These are phyloP conservation scores for Myotis planiceps DNA, from an alignment of 2,797 vertebrate genomes.

Conservation along the genomic window DNA sequence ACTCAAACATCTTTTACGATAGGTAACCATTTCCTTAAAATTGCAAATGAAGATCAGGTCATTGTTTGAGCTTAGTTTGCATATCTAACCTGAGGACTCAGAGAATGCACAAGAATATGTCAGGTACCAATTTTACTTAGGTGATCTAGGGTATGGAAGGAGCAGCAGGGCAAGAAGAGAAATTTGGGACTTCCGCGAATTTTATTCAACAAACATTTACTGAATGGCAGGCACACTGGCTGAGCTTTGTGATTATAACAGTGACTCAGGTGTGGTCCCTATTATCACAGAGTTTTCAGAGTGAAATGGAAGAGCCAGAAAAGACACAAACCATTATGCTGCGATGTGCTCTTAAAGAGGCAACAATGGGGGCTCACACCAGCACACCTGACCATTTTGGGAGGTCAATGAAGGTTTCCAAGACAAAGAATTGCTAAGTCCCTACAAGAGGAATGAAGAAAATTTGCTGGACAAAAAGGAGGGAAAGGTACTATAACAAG, in stretches of 20 bases:
- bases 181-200: not conserved
- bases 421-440: not conserved
- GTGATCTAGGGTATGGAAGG: not conserved
- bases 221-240: not conserved
- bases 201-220: not conserved
- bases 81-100: not conserved
- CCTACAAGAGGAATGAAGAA: not conserved
- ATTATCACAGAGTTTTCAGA: not conserved
- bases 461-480: not conserved
- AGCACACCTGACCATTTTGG: not conserved
- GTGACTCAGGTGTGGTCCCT: not conserved
- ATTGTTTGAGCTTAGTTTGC: slow-evolving; percentile 4
- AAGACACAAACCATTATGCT: not conserved
- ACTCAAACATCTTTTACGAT: not conserved
- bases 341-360: not conserved
- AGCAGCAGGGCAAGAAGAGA: not conserved
- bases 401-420: not conserved
- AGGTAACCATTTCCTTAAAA: not conserved
- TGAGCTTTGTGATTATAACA: not conserved
- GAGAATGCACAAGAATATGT: not conserved
- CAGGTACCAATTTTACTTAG: not conserved
- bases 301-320: not conserved
- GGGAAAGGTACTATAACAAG: not conserved
- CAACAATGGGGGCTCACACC: not conserved
- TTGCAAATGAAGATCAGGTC: not conserved